phyloP scores from a whole-genome alignment of 2,888 invertebrate genomes.

The Dryocosmus kuriphilus region DNA sequence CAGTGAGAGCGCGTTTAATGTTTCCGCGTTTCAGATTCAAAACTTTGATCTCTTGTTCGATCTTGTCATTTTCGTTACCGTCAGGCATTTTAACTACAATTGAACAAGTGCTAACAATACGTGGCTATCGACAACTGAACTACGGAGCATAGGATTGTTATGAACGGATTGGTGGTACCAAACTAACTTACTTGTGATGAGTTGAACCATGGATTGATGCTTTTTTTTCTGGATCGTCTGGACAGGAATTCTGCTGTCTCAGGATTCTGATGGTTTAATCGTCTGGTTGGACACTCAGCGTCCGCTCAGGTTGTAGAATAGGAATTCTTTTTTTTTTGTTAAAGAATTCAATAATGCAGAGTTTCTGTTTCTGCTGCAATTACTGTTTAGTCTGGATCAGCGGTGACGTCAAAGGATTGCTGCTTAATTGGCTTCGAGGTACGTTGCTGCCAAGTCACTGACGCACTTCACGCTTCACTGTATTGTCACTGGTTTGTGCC shows the following conservation, averaged over 20 bases:
- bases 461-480: too few species aligned
- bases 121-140: too few species aligned
- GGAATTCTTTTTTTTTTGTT: neutral
- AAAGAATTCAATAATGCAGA: neutral
- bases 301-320: neutral
- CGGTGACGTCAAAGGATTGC: neutral
- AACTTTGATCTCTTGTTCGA: too few species aligned
- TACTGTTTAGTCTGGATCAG: neutral
- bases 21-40: too few species aligned
- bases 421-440: neutral
- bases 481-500: too few species aligned
- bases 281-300: neutral
- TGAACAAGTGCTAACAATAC: too few species aligned
- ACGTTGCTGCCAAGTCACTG: too few species aligned
- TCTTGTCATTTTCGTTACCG: too few species aligned
- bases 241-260: neutral
- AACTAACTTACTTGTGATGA: neutral
- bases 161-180: neutral
- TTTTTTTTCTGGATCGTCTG: too few species aligned
- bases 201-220: too few species aligned
- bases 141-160: too few species aligned
- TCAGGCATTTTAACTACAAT: too few species aligned
- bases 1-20: neutral
- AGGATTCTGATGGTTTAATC: neutral
- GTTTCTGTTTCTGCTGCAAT: constrained; percentile 1